Percentiles rank a stretch among this genome's conserved stretches.
Evolutionary conservation across 2,113 vertebrate genomes (phyloP).

Genomic region (Paralichthys olivaceus): DNA sequence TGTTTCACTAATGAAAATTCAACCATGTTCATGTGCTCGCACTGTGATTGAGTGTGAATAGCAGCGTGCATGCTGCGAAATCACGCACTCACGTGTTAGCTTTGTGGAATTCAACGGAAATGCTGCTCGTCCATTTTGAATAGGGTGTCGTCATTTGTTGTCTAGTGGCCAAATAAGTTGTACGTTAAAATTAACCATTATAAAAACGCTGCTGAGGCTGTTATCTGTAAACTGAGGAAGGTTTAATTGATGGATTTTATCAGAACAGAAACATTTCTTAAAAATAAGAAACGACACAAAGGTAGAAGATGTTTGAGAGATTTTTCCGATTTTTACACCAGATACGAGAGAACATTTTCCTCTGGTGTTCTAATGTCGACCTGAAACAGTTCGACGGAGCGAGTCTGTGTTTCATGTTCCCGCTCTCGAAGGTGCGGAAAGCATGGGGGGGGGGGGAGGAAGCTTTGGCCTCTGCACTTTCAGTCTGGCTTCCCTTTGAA

Average conservation of each 20-base stretch:
- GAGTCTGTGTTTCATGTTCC: conserved; percentile 44
- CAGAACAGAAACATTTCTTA: too few species aligned
- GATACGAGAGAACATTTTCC: not conserved
- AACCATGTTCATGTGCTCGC: not conserved
- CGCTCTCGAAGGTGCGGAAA: conserved; percentile 52
- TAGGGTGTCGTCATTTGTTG: too few species aligned
- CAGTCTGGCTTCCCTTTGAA: conserved; percentile 67
- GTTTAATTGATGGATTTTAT: too few species aligned
- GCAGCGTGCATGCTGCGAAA: too few species aligned
- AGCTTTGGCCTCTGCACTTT: conserved; percentile 48
- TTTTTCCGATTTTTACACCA: not conserved
- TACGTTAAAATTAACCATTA: too few species aligned
- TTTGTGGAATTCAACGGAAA: not conserved
- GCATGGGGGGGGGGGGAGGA: conserved; percentile 19
- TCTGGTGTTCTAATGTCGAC: not conserved
- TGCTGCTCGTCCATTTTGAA: not conserved
- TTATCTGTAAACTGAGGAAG: too few species aligned
- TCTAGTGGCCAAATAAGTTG: too few species aligned
- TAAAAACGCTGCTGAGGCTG: not conserved
- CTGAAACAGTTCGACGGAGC: not conserved
- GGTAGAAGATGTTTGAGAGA: too few species aligned
- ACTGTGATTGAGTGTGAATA: too few species aligned
- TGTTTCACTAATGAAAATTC: too few species aligned
- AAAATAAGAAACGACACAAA: too few species aligned
- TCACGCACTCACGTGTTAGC: too few species aligned